Evolutionary conservation across 64 coral and sea anemone genomes (phyloP), one percentile per base, ranked within the genome.

Genomic region (Montipora foliosa): DNA sequence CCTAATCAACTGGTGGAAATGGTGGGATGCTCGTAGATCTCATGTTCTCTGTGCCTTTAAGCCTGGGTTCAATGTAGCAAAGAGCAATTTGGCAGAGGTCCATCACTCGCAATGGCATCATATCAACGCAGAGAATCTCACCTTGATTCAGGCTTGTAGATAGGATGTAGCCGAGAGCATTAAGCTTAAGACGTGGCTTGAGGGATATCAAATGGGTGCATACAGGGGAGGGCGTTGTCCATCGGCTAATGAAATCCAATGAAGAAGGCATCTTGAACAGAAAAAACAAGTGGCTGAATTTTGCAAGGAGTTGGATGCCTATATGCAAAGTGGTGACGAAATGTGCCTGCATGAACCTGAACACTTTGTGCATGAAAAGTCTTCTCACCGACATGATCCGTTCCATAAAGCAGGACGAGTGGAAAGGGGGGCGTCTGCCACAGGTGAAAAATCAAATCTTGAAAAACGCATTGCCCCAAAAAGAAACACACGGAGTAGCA

Each of bases 181-280:
- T 13, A 90, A 84, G 49, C 69, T 95, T 44, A 92, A 86, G 53
- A 83, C 81, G 21, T 45, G 74, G 47, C 47, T 92, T 48, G 52
- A 92, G 72, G 60, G 89, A 17, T 71, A 91, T 67, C 62, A 24
- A 52, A 48, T 48, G 46, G 91, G 91, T 21, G 85, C 76, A 45
- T 93, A 93, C 91, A 93, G 79, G 67, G 91, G 91, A 47, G 91
- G 91, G 57, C 82, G 50, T 48, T 82, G 91, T 60, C 82, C 91
- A 87, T 93, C 91, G 49, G 66, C 60, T 66, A 17, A 47, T 45
- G 73, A 93, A 75, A 52, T 93, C 22, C 53, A 87, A 77, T 25
- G 74, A 13, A 37, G 82, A 46, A 76, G 82, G 74, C 81, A 93
- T 93, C 5, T 93, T 12, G 74, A 93, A 24, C 81, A 93, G 82